Conservation (phyloP, 2,888 invertebrate species). For the Drosophila mimica region DNA sequence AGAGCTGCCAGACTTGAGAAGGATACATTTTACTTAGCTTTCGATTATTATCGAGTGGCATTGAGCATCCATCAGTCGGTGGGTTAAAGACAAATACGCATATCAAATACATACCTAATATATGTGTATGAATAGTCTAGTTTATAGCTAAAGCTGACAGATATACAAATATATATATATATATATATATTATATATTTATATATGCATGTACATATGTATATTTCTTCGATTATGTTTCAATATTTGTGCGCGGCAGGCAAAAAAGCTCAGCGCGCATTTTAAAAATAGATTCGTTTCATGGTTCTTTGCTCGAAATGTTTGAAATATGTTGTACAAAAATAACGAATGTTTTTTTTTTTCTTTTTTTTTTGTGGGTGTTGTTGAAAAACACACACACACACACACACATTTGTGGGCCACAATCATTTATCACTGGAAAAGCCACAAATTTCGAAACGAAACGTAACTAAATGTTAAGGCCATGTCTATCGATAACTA, state of each 20-base stretch:
- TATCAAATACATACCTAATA: conserved; percentile 34
- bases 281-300: conserved; percentile 80
- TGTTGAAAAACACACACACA: conserved; percentile 14
- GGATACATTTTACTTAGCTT: not conserved
- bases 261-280: conserved; percentile 74
- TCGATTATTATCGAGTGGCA: conserved; percentile 6
- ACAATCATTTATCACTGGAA: conserved; percentile 60
- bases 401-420: conserved; percentile 20
- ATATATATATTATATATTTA: conserved; percentile 19
- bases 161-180: conserved; percentile 20
- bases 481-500: conserved; percentile 33
- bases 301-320: conserved; percentile 74
- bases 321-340: conserved; percentile 79
- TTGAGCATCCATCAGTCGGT: conserved; percentile 1
- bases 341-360: conserved; percentile 47
- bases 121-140: conserved; percentile 16
- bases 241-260: conserved; percentile 72
- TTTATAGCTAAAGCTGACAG: conserved; percentile 29
- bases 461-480: conserved; percentile 22
- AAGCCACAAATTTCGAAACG: not conserved
- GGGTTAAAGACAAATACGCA: conserved; percentile 16
- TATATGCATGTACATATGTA: conserved; percentile 31
- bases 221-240: conserved; percentile 81
- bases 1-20: not conserved
- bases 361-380: conserved; percentile 17